Evolutionary conservation across 2,797 vertebrate species (phyloP).

Genomic region (Macroramphosus scolopax): DNA sequence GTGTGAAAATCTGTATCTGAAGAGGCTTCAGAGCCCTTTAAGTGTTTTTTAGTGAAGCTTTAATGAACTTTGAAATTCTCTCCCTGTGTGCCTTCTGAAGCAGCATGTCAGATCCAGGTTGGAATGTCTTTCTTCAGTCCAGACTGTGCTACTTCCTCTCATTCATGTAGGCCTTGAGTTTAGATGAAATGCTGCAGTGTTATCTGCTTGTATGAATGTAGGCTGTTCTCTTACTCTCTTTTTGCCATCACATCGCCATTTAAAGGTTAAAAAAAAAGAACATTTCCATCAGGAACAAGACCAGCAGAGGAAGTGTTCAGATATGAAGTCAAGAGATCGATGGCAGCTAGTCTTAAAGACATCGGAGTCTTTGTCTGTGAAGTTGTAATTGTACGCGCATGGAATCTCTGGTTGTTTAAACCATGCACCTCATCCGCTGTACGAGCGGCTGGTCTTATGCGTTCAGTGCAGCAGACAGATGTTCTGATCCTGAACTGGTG

Average conservation of each 20-base stretch:
- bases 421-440: no score
- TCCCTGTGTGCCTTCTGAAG: no score
- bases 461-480: no score
- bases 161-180: conserved; percentile 74
- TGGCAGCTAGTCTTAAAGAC: no score
- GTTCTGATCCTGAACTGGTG: no score
- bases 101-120: no score
- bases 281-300: neutral
- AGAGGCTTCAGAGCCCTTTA: neutral
- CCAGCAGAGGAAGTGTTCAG: conserved; percentile 17
- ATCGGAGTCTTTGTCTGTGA: neutral
- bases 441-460: no score
- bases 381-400: no score
- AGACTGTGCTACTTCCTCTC: conserved; percentile 72
- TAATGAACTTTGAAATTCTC: conserved; percentile 17
- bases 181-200: conserved; percentile 38
- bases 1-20: neutral
- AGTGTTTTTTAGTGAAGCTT: neutral
- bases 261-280: no score
- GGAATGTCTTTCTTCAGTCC: conserved; percentile 44
- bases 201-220: conserved; percentile 37
- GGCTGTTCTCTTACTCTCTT: no score
- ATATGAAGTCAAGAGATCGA: no score
- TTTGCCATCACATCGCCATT: conserved; percentile 17
- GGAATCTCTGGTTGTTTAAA: no score